Conservation (phyloP, 2,797 vertebrate species). For the Chelon labrosus region DNA sequence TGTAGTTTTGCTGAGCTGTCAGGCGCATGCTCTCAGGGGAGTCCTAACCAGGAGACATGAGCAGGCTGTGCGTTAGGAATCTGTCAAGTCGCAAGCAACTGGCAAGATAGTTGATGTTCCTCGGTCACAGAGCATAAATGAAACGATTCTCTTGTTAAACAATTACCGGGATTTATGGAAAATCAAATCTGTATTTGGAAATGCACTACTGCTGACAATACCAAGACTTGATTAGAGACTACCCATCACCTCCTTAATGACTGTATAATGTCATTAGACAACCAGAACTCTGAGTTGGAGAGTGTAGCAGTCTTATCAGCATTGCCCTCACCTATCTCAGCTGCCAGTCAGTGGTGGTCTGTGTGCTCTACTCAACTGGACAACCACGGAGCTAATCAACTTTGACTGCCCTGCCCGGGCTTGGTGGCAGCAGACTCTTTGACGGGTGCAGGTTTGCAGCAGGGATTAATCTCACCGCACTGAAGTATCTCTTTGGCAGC, state of each 20-base stretch:
- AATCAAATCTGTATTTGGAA: constrained; percentile 6
- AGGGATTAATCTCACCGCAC: constrained; percentile 71
- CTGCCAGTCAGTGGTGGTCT: constrained; percentile 38
- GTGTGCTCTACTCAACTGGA: constrained; percentile 16
- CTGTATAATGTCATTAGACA: constrained; percentile 8
- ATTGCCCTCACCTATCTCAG: constrained; percentile 17
- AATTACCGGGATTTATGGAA: constrained; percentile 2
- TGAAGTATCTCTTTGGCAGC: constrained; percentile 76
- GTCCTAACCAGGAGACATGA: constrained; percentile 4
- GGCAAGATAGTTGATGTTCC: too few species aligned
- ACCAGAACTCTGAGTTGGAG: constrained; percentile 7
- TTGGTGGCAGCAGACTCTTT: constrained; percentile 54
- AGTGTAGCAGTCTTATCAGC: constrained; percentile 15
- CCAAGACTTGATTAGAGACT: not conserved
- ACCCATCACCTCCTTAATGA: not conserved
- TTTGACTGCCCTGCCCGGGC: constrained; percentile 60
- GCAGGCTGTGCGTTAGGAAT: not conserved
- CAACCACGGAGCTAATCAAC: constrained; percentile 62
- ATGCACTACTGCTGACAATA: constrained; percentile 1
- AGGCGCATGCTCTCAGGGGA: not conserved
- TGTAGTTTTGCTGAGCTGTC: constrained; percentile 8
- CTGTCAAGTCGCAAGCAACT: not conserved
- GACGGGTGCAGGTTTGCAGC: constrained; percentile 60
- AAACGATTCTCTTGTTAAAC: not conserved
- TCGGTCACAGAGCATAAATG: not conserved